Conservation (phyloP, 2,888 invertebrate genomes). For the Ornithoptera priamus region DNA sequence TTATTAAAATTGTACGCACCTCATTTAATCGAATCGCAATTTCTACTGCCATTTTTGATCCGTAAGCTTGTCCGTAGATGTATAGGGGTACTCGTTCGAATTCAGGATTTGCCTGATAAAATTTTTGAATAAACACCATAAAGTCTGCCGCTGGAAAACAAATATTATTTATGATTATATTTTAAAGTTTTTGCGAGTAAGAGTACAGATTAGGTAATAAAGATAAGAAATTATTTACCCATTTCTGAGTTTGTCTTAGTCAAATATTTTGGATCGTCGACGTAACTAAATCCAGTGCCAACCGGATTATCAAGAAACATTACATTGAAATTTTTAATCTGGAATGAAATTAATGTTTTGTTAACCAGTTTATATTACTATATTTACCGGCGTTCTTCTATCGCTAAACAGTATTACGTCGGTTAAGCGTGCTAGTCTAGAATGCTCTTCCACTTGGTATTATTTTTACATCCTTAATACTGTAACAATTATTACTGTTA, state of each 20-base stretch:
- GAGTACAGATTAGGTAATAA: not conserved
- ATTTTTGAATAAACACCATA: not conserved
- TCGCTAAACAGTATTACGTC: too few species aligned
- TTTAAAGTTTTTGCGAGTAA: too few species aligned
- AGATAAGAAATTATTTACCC: not conserved
- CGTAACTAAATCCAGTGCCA: constrained; percentile 92
- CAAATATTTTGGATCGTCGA: constrained; percentile 64
- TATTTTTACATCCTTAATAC: too few species aligned
- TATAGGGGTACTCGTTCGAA: not conserved
- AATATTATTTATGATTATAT: not conserved
- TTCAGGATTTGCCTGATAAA: not conserved
- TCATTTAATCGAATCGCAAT: not conserved
- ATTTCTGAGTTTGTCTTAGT: not conserved
- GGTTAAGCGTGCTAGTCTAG: too few species aligned
- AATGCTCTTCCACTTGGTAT: too few species aligned
- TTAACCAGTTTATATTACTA: not conserved
- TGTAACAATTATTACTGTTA: too few species aligned
- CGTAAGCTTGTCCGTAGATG: not conserved
- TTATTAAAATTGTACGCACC: not conserved
- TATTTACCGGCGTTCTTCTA: not conserved
- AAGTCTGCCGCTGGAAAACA: not conserved
- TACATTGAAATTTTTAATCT: constrained; percentile 89
- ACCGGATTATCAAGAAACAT: constrained; percentile 95
- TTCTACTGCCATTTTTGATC: not conserved
- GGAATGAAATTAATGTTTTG: constrained; percentile 34